A percentile compares a stretch with the other conserved stretches of the same genome.
These are phyloP conservation scores for Lacanobia wlatinum DNA, from an alignment of 2,888 invertebrate genomes.

Conservation along the genomic window DNA sequence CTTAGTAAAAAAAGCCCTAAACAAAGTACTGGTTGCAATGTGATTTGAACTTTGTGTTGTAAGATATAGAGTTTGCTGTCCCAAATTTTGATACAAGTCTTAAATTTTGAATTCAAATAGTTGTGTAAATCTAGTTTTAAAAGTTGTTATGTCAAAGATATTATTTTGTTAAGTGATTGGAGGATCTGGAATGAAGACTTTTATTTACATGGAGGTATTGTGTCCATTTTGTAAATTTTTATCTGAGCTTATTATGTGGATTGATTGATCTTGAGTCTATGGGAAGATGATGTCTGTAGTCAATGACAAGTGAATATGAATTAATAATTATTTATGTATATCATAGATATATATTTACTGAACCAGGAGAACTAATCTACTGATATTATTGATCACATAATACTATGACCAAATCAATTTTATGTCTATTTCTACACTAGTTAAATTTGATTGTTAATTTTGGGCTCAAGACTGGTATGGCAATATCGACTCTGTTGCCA, in stretches of 20 bases:
- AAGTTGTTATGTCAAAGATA: constrained; percentile 36
- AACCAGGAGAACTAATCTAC: neutral
- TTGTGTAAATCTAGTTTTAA: neutral
- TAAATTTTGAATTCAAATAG: no score
- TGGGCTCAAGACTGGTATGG: no score
- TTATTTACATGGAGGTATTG: neutral
- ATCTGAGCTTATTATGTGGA: constrained; percentile 29
- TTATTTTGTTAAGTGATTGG: constrained; percentile 29
- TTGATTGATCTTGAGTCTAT: constrained; percentile 1
- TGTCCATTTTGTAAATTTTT: constrained; percentile 27
- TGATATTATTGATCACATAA: neutral
- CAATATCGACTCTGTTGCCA: neutral
- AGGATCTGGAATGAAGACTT: constrained; percentile 2
- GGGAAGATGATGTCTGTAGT: neutral
- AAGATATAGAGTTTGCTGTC: no score
- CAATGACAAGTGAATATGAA: neutral
- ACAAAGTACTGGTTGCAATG: no score
- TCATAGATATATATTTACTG: neutral
- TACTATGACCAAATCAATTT: neutral
- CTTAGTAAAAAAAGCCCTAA: no score
- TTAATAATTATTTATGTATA: neutral
- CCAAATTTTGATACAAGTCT: no score
- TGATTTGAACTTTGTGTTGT: no score
- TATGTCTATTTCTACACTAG: neutral
- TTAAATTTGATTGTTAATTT: neutral